phyloP scores from a whole-genome alignment of 30 jellyfish, hydroid and myxozoan genomes.

The Cassiopea xamachana region DNA sequence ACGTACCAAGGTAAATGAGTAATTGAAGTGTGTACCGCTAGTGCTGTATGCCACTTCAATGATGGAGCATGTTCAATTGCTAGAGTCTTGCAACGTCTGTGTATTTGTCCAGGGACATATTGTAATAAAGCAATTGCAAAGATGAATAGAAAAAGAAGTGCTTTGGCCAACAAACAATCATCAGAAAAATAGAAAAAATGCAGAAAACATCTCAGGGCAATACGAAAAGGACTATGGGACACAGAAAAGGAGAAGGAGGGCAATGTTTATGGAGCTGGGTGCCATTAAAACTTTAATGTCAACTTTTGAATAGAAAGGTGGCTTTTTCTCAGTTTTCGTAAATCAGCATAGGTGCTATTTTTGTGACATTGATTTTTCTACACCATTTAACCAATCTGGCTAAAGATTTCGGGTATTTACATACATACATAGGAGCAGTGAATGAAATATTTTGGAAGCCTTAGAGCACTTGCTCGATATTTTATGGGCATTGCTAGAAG shows the following conservation, averaged over 20 bases:
- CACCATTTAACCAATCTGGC: too few species aligned
- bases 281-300: not conserved
- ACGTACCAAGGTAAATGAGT: not conserved
- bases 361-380: too few species aligned
- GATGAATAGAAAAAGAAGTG: not conserved
- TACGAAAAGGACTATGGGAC: conserved; percentile 19
- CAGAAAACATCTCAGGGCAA: conserved; percentile 3
- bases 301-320: too few species aligned
- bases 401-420: too few species aligned
- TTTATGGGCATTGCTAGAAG: too few species aligned
- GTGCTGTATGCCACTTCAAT: conserved; percentile 1
- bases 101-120: conserved; percentile 5
- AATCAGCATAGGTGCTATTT: too few species aligned
- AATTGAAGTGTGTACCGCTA: not conserved
- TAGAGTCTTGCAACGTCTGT: conserved; percentile 12
- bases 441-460: too few species aligned
- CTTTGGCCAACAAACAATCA: not conserved
- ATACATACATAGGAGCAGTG: too few species aligned
- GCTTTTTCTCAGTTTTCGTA: too few species aligned
- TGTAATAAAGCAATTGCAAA: not conserved
- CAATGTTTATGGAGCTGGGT: conserved; percentile 13
- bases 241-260: conserved; percentile 26
- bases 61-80: not conserved
- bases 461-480: too few species aligned
- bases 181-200: not conserved